Evolutionary conservation across 1,140 invertebrate genomes (phyloP).

Genomic region (Panagrolaimus sp.): DNA sequence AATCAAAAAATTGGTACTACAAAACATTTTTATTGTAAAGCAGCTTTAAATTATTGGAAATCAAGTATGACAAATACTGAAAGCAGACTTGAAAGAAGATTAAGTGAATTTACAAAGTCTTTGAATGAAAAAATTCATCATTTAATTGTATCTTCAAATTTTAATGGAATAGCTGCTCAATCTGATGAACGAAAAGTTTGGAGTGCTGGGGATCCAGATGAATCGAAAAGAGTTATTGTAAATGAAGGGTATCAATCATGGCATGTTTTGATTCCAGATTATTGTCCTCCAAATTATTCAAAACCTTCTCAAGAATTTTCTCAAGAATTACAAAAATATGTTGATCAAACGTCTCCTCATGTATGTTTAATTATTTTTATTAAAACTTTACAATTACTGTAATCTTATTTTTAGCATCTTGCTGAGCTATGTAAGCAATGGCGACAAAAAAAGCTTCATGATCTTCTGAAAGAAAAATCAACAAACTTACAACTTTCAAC

Average conservation of each 20-base stretch:
- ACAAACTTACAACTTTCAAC: constrained; percentile 12
- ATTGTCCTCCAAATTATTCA: constrained; percentile 26
- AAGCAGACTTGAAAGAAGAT: not conserved
- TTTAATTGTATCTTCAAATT: constrained; percentile 16
- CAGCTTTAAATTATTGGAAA: constrained; percentile 28
- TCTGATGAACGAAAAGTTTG: constrained; percentile 9
- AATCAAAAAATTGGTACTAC: constrained; percentile 24
- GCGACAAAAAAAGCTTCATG: constrained; percentile 26
- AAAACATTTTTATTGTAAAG: constrained; percentile 25
- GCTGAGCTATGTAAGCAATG: constrained; percentile 27
- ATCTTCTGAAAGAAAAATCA: constrained; percentile 18
- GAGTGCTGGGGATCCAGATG: not conserved
- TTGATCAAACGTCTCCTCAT: constrained; percentile 24
- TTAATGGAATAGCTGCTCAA: not conserved
- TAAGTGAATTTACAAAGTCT: not conserved
- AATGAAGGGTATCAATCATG: constrained; percentile 10
- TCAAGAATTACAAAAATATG: constrained; percentile 26
- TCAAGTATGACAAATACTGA: not conserved
- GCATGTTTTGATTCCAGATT: constrained; percentile 24
- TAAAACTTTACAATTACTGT: not conserved
- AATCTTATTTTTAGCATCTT: constrained; percentile 18
- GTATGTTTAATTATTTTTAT: not conserved
- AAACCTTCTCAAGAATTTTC: constrained; percentile 26
- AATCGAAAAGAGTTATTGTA: not conserved
- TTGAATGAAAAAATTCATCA: constrained; percentile 20